Evolutionary conservation across 2,888 invertebrate genomes (phyloP).

Genomic region (Dastarcus helophoroides): DNA sequence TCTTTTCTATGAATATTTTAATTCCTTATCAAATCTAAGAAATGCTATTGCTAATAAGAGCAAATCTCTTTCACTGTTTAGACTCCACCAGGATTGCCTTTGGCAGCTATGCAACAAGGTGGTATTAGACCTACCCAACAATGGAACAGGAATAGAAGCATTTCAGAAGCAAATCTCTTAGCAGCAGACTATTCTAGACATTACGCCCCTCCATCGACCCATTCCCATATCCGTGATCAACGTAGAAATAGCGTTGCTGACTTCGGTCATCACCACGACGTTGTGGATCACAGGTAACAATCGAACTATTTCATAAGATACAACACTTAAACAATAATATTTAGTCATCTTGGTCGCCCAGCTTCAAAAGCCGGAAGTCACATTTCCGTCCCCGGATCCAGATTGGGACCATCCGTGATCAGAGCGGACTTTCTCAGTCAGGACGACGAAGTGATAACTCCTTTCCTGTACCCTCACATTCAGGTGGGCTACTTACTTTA

Average conservation of each 20-base stretch:
- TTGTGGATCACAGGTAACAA: slow-evolving; percentile 45
- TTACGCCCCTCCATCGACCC: slow-evolving; percentile 18
- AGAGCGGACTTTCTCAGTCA: slow-evolving; percentile 46
- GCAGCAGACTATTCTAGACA: slow-evolving; percentile 44
- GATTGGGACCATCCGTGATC: slow-evolving; percentile 42
- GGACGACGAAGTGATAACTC: slow-evolving; percentile 43
- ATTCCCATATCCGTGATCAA: slow-evolving; percentile 35
- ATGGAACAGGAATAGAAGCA: slow-evolving; percentile 50
- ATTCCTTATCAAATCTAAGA: neutral
- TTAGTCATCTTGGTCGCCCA: slow-evolving; percentile 39
- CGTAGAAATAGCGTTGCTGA: slow-evolving; percentile 51
- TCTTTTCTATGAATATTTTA: slow-evolving; percentile 7
- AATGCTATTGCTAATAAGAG: no score
- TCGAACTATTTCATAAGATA: neutral
- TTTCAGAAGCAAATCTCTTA: slow-evolving; percentile 78
- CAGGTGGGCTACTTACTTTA: slow-evolving; percentile 50
- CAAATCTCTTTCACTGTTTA: no score
- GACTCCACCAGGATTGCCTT: slow-evolving; percentile 39
- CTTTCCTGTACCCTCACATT: slow-evolving; percentile 49
- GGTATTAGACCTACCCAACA: slow-evolving; percentile 44
- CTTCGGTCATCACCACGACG: slow-evolving; percentile 38
- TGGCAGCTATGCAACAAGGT: slow-evolving; percentile 59
- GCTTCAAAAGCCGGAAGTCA: slow-evolving; percentile 56
- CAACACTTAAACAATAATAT: neutral
- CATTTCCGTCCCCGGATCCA: slow-evolving; percentile 44